A percentile compares a stretch with the other conserved stretches of the same genome.
These are phyloP conservation scores for Calameuta filiformis DNA, from an alignment of 2,888 invertebrate species.

Conservation along the genomic window DNA sequence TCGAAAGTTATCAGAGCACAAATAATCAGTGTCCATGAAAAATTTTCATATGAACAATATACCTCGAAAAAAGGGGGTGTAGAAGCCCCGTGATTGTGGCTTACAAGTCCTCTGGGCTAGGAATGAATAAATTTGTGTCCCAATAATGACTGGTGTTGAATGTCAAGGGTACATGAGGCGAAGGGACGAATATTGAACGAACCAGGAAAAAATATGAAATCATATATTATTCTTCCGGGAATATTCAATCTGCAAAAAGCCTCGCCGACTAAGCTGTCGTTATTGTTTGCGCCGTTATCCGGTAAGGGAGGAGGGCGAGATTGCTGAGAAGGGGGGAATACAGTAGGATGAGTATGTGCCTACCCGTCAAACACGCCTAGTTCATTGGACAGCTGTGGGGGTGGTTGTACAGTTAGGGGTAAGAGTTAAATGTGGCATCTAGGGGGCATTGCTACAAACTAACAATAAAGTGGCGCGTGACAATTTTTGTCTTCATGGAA, in stretches of 20 bases:
- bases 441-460: neutral
- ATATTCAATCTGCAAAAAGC: constrained; percentile 43
- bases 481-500: neutral
- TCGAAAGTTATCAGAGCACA: neutral
- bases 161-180: neutral
- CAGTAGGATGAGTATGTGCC: neutral
- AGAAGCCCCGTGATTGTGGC: neutral
- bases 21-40: neutral
- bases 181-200: neutral
- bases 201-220: constrained; percentile 18
- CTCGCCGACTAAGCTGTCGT: constrained; percentile 30
- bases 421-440: neutral
- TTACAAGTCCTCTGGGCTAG: neutral
- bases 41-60: neutral
- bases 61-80: too few relatives aligned
- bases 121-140: neutral
- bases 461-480: neutral
- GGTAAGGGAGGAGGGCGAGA: neutral
- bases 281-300: constrained; percentile 30
- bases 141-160: neutral
- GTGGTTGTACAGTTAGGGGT: neutral
- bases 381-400: neutral
- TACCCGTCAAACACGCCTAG: neutral
- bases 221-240: constrained; percentile 35
- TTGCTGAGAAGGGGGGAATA: neutral